Conservation (phyloP, 2,888 invertebrate species). For the Dryadula phaetusa region DNA sequence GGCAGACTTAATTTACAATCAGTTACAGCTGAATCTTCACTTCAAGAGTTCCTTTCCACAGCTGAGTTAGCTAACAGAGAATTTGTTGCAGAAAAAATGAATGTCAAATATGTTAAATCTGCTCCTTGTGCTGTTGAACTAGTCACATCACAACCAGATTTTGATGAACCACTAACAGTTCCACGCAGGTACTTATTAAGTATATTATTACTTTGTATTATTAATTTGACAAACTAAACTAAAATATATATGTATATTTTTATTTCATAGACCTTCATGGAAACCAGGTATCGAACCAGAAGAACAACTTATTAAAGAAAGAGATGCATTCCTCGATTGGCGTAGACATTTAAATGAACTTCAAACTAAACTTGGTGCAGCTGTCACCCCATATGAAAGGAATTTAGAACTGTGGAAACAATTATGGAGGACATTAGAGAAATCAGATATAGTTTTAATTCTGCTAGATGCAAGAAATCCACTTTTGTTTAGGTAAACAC, state of each 20-base stretch:
- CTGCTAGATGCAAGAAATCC: slow-evolving; percentile 99
- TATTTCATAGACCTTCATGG: slow-evolving; percentile 87
- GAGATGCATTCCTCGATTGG: slow-evolving; percentile 95
- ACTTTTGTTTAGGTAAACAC: slow-evolving; percentile 87
- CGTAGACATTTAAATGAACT: slow-evolving; percentile 91
- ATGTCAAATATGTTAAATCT: slow-evolving; percentile 85
- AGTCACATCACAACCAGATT: slow-evolving; percentile 73
- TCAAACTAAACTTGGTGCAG: slow-evolving; percentile 90
- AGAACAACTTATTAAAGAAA: slow-evolving; percentile 91
- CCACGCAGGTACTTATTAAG: slow-evolving; percentile 87
- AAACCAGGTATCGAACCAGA: slow-evolving; percentile 89
- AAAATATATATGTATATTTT: too few species aligned
- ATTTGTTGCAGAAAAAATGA: slow-evolving; percentile 95
- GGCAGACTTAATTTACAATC: slow-evolving; percentile 95
- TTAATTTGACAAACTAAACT: too few species aligned
- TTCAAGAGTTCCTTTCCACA: slow-evolving; percentile 97
- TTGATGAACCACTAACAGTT: slow-evolving; percentile 82
- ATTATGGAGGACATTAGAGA: slow-evolving; percentile 98
- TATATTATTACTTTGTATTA: not conserved
- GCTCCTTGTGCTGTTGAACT: slow-evolving; percentile 68
- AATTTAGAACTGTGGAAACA: slow-evolving; percentile 99
- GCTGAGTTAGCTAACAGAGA: slow-evolving; percentile 97
- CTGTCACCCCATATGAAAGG: slow-evolving; percentile 98
- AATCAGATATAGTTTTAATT: slow-evolving; percentile 96
- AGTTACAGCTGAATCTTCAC: slow-evolving; percentile 97